Evolutionary conservation across 1,140 invertebrate genomes (phyloP), one percentile per base, ranked within the genome.

Genomic region (Orussus abietinus): DNA sequence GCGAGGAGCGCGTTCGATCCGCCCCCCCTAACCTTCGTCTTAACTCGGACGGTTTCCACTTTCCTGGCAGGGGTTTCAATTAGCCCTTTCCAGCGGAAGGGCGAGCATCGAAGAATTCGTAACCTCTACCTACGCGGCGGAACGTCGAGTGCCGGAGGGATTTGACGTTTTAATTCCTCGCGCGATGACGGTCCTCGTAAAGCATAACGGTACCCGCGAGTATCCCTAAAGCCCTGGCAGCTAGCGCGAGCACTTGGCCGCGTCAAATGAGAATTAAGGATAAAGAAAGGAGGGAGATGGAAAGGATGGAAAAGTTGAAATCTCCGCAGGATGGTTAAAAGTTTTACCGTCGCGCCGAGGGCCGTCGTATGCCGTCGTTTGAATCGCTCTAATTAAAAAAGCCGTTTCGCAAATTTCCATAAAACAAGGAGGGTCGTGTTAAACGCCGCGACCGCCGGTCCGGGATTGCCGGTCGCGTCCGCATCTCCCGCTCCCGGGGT

Each of bases 381-480:
- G 49, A 59, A 53, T 58, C 48, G 53, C 53, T 54, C 53, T 52
- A 60, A 60, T 62, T 62, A 58, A 62, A 58, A 57, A 51, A 58
- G 48, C 41, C 41, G 50, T 54, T 56, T 49, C 42, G 45, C 33
- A 58, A 62, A 60, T 58, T 62, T 57, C 53, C 51, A 62, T 57
- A 51, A 57, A 38, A 37, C 34, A n/a, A n/a, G 14, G 25, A 44
- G 25, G 40, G 50, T 42, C 40, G 47, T 53, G 47, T 47, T 46
- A 53, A 57, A 57, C 55, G 53, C 48, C 38, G 40, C 21, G 36
- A 40, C n/a, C n/a, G n/a, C n/a, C n/a, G n/a, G n/a, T n/a, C n/a
- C n/a, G n/a, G n/a, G n/a, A n/a, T n/a, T n/a, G n/a, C n/a, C n/a
- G n/a, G n/a, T n/a, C n/a, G n/a, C n/a, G n/a, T n/a, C n/a, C n/a